Base-by-base conservation (phyloP, 2,797 vertebrate species). In the Hozukius guyotensis region DNA sequence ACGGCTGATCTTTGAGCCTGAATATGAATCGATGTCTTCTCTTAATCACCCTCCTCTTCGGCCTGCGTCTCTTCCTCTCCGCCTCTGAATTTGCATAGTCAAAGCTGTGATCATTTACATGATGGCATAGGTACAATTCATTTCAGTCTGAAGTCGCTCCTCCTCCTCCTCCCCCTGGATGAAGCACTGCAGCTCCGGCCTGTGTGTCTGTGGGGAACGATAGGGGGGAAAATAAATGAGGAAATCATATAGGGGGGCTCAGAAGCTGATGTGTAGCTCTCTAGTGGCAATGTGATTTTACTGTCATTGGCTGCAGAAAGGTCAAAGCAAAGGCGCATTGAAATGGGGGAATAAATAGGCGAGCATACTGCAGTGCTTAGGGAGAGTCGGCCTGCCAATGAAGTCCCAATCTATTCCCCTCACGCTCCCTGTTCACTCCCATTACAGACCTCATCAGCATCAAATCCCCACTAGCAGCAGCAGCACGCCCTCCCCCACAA, bases 371-470 rank as follows among this genome's bases (percentile, higher is more conserved):
- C 86, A 81, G 84, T 85, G 91, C 85, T 76, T 83, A 82, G 85
- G 82, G 91, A 92, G 82, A 87, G 83, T 75, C 56, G 66, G 86
- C 85, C 81, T 82, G 88, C 89, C 86, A 92, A 88, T 94, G 92
- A 94, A 92, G 91, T 88, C 86, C 89, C 87, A 92, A 93, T 94
- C 92, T 92, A 94, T 94, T 93, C 92, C 86, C 91, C 90, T 92
- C 93, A 93, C 90, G 86, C 89, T 91, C 90, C 70, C 87, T 87
- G 89, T 92, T 94, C 92, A 77, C 88, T 93, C 88, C 91, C 90
- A 94, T 95, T 94, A 94, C 91, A 91, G 87, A 93, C 87, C 89
- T 95, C 93, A 94, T 94, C 93, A 94, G 90, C 93, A 89, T 93
- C 89, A 91, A 94, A 94, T 92, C 93, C 92, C 87, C 87, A 91